Evolutionary conservation across 2,797 vertebrate species (phyloP), one percentile per base, ranked within the genome.

Genomic region (Onychomys torridus): DNA sequence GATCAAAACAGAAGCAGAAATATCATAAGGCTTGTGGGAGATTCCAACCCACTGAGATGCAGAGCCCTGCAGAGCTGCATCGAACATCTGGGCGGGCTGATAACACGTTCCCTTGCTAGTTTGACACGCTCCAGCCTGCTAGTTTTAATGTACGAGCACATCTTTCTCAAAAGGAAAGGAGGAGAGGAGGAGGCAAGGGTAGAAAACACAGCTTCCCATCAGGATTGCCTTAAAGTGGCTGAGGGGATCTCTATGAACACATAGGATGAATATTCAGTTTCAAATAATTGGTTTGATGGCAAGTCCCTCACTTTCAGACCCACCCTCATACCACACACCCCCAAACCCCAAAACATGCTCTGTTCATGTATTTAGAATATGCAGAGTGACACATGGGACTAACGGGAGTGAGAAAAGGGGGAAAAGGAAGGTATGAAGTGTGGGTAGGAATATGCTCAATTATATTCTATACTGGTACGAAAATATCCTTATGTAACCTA

Each of bases 341-440:
- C 29, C 2, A 9, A 71, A 87, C 5, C 12, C 23, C 46, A 16
- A 37, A 9, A 23, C 10, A 57, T 10, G 37, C 9, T 63, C 23
- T 37, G 1, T 87, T 6, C 49, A 34, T 86, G 46, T 29, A 71
- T 37, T 37, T 71, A 71, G 34, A 40, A 85, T 49, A 43, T 67
- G 17, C 0, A 5, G 8, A 25, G 1, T 8, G 14, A 14, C 23
- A 10, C 2, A 2, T 29, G 65, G 13, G n/a, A 32, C 49, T 59
- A 6, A 19, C 6, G 16, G 71, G 46, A 13, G 8, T n/a, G 9
- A n/a, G 21, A 25, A 37, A 4, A 1, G 6, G 21, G 25, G 29
- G 49, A 29, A 21, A 10, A 40, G 23, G 27, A 27, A 21, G 67
- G 16, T 55, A 13, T 40, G 6, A 23, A 59, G 27, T 0, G 13